Evolutionary conservation across 2,797 vertebrate species (phyloP), one percentile per base, ranked within the genome.

Genomic region (Melopsittacus undulatus): DNA sequence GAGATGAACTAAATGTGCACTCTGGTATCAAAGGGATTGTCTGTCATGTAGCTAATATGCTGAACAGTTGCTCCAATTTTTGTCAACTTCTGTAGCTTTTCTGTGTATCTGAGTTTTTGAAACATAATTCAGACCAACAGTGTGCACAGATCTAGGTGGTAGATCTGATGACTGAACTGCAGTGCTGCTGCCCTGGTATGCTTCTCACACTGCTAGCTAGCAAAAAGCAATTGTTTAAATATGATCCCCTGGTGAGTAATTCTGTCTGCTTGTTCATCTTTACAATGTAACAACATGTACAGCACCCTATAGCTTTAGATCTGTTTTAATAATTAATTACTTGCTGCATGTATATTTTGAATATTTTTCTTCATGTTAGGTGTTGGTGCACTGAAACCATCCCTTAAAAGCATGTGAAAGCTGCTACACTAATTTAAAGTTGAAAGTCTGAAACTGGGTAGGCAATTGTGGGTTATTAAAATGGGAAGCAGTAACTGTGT

Each of bases 361-460:
- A 38, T 56, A 5, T n/a, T 84, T 69, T 56, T 13, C 11, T 23
- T 91, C 5, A 2, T 43, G 16, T 52, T 23, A 66, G 20, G 24
- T 82, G 30, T 61, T 0, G 0, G 14, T 75, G 48, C 7, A 14
- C 13, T 61, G 45, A 36, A 79, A 32, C 18, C 3, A n/a, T 70
- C 18, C 13, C 18, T 77, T 42, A 73, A 73, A 77, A 75, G 15
- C 0, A 0, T 18, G 5, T 36, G 52, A 15, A 23, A 45, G 40
- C 34, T 86, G 9, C 38, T 51, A 62, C 42, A 30, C 29, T 88
- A 70, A 75, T 43, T 68, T 63, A 8, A 52, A 89, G 40, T 70
- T 84, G 20, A 62, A 26, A 48, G 74, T 43, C 26, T 81, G 66
- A 78, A 75, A 64, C 11, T 43, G 62, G 5, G 6, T 66, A 66